phyloP scores from a whole-genome alignment of 1,140 invertebrate species.

The Meloidogyne floridensis region DNA sequence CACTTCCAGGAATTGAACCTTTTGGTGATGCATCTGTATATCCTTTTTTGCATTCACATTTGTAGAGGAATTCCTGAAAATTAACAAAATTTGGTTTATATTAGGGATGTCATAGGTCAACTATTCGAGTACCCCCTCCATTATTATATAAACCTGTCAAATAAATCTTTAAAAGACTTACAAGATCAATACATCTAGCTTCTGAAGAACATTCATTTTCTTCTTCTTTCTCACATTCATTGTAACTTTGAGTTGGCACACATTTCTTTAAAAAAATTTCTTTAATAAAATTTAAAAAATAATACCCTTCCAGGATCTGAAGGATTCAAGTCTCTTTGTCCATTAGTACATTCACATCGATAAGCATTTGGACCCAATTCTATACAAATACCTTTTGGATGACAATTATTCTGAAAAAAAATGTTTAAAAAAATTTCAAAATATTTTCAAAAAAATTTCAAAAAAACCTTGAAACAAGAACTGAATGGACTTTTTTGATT shows the following conservation, averaged over 20 bases:
- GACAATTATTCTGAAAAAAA: conserved; percentile 57
- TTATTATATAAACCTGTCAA: too few species aligned
- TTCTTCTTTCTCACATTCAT: conserved; percentile 60
- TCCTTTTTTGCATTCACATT: conserved; percentile 57
- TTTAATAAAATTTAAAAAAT: background rate
- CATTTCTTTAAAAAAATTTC: conserved; percentile 25
- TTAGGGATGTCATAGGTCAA: too few species aligned
- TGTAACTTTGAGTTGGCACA: conserved; percentile 53
- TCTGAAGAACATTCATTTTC: conserved; percentile 63
- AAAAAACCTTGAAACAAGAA: conserved; percentile 59
- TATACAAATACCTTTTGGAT: conserved; percentile 63
- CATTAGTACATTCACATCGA: conserved; percentile 52
- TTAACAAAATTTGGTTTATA: too few species aligned
- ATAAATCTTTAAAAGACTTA: background rate
- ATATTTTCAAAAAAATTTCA: conserved; percentile 7
- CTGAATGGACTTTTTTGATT: conserved; percentile 64
- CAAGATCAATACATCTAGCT: conserved; percentile 59
- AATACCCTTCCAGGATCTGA: conserved; percentile 48
- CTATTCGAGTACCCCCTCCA: too few species aligned
- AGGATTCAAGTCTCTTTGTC: conserved; percentile 59
- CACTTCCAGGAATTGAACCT: conserved; percentile 55
- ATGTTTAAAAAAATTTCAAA: background rate
- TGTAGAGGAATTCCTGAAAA: conserved; percentile 58
- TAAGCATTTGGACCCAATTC: conserved; percentile 62
- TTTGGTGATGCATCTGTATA: conserved; percentile 58